Evolutionary conservation across 2,797 vertebrate genomes (phyloP).

Genomic region (Sebastes dallii): DNA sequence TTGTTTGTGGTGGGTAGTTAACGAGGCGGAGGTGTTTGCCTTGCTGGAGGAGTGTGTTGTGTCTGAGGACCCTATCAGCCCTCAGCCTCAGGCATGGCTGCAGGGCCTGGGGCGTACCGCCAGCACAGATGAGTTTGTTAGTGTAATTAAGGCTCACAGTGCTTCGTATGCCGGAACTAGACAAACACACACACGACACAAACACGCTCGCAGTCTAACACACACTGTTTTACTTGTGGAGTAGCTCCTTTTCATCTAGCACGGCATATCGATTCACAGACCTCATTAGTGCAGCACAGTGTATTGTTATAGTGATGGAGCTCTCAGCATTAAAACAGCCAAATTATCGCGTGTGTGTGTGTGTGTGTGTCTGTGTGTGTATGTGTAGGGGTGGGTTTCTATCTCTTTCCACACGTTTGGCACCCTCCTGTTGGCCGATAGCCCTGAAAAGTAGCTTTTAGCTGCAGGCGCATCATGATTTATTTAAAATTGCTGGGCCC

Average conservation of each 20-base stretch:
- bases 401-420: conserved; percentile 59
- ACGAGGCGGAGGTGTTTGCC: conserved; percentile 77
- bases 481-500: conserved; percentile 83
- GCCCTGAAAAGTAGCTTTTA: conserved; percentile 77
- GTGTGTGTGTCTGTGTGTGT: conserved; percentile 22
- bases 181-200: conserved; percentile 55
- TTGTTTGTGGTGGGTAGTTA: conserved; percentile 74
- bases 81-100: conserved; percentile 81
- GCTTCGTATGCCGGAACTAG: conserved; percentile 57
- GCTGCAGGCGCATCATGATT: conserved; percentile 83
- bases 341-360: conserved; percentile 61
- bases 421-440: conserved; percentile 73
- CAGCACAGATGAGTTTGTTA: conserved; percentile 83
- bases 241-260: conserved; percentile 68
- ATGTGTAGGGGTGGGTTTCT: conserved; percentile 16
- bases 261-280: conserved; percentile 79
- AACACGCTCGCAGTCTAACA: conserved; percentile 25
- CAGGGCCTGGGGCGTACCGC: conserved; percentile 76
- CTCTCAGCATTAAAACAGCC: conserved; percentile 77
- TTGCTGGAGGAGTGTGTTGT: conserved; percentile 76
- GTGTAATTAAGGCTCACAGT: conserved; percentile 83
- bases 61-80: conserved; percentile 84
- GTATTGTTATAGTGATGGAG: conserved; percentile 80
- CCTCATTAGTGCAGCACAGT: conserved; percentile 80
- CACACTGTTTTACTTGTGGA: conserved; percentile 64